A percentile compares a stretch with the other conserved stretches of the same genome.
Evolutionary conservation across 2,888 invertebrate genomes (phyloP).

Genomic region (Ophion slaviceki): DNA sequence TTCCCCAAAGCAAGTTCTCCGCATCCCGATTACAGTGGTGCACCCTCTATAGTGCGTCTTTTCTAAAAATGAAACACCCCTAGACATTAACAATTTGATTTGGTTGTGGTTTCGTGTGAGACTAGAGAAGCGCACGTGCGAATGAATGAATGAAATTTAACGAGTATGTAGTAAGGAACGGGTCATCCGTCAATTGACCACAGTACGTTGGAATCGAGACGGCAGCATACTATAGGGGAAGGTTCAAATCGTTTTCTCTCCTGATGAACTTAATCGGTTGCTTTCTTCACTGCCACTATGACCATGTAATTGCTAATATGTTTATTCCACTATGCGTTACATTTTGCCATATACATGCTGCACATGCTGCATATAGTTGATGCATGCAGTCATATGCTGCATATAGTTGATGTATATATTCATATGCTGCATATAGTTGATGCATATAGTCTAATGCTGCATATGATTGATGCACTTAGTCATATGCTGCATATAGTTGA

Average conservation of each 20-base stretch:
- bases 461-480: too few species aligned
- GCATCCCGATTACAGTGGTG: too few species aligned
- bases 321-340: constrained; percentile 2
- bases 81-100: neutral
- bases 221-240: constrained; percentile 66
- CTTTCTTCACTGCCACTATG: constrained; percentile 33
- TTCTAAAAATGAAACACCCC: neutral
- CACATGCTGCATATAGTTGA: neutral
- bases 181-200: constrained; percentile 80
- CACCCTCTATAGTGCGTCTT: too few species aligned
- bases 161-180: constrained; percentile 77
- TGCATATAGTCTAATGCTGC: too few species aligned
- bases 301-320: constrained; percentile 30
- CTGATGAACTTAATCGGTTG: constrained; percentile 44
- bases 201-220: constrained; percentile 65
- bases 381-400: neutral
- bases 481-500: too few species aligned
- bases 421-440: neutral
- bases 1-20: too few species aligned
- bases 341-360: neutral
- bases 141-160: constrained; percentile 78
- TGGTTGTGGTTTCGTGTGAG: constrained; percentile 15
- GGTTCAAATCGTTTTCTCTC: constrained; percentile 68
- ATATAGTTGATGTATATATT: neutral
- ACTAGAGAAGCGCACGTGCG: constrained; percentile 65